phyloP scores from a whole-genome alignment of 2,797 vertebrate species.

The Dendrocincla tyrannina region DNA sequence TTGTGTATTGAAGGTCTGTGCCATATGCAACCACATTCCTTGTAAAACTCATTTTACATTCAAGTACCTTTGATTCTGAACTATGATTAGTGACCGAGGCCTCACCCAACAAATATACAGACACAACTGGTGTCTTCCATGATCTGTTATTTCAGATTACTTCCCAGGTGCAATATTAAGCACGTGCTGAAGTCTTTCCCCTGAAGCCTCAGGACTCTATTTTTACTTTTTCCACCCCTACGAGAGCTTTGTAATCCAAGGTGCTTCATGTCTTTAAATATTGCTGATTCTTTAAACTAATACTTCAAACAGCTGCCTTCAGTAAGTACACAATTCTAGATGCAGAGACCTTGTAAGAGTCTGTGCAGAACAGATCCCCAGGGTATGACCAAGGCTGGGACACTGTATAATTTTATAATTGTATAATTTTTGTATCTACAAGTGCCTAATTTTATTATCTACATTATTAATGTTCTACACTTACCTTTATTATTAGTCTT shows the following conservation, averaged over 20 bases:
- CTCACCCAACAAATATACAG: background rate
- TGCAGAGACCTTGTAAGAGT: background rate
- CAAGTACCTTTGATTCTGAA: background rate
- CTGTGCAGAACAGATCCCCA: background rate
- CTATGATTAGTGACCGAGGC: background rate
- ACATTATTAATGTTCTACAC: background rate
- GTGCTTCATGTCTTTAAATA: background rate
- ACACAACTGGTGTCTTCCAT: background rate
- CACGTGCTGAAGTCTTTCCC: background rate
- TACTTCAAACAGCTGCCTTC: background rate
- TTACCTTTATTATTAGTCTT: background rate
- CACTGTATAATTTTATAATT: too few species aligned
- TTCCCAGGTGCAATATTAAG: background rate
- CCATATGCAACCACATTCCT: rapidly evolving
- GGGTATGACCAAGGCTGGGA: background rate
- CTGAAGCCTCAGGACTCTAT: background rate
- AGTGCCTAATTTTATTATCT: background rate
- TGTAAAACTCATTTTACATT: background rate
- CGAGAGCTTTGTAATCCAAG: background rate
- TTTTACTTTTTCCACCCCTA: background rate
- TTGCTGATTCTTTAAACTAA: background rate
- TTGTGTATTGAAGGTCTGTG: background rate
- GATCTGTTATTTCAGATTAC: background rate
- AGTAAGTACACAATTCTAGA: background rate
- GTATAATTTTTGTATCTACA: background rate